Evolutionary conservation across 1,140 invertebrate genomes (phyloP).

Genomic region (Archegozetes longisetosus): DNA sequence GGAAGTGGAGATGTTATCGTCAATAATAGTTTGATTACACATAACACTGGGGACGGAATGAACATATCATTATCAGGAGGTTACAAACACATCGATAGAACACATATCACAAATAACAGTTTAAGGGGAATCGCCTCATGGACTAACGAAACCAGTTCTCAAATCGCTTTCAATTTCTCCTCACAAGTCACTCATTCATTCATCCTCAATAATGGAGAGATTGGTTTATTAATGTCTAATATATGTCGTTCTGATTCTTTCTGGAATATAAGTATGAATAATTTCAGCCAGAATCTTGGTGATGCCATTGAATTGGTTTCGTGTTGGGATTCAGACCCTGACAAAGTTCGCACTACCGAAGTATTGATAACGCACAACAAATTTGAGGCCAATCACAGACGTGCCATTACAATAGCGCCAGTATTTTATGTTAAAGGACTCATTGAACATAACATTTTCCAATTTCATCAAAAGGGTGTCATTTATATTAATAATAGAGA

Average conservation of each 20-base stretch:
- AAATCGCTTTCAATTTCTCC: slow-evolving; percentile 38
- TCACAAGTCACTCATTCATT: slow-evolving; percentile 58
- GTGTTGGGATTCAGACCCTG: slow-evolving; percentile 42
- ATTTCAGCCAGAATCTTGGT: slow-evolving; percentile 54
- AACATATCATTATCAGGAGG: slow-evolving; percentile 77
- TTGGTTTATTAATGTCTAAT: slow-evolving; percentile 55
- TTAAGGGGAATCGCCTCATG: slow-evolving; percentile 70
- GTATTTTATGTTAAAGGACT: slow-evolving; percentile 53
- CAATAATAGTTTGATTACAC: slow-evolving; percentile 66
- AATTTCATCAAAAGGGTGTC: slow-evolving; percentile 57
- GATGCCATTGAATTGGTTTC: slow-evolving; percentile 57
- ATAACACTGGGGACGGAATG: slow-evolving; percentile 60
- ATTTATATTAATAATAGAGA: slow-evolving; percentile 72
- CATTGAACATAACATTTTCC: slow-evolving; percentile 77
- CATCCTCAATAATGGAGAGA: slow-evolving; percentile 62
- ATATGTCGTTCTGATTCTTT: slow-evolving; percentile 37
- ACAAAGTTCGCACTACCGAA: slow-evolving; percentile 19
- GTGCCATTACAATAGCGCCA: slow-evolving; percentile 61
- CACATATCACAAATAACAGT: slow-evolving; percentile 48
- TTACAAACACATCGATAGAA: slow-evolving; percentile 65
- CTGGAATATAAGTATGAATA: slow-evolving; percentile 70
- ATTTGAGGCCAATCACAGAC: slow-evolving; percentile 47
- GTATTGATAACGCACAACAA: slow-evolving; percentile 70
- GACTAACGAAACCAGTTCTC: slow-evolving; percentile 72
- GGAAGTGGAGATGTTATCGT: slow-evolving; percentile 85